These are phyloP conservation scores for Semotilus atromaculatus DNA, from an alignment of 2,797 vertebrate species.

Conservation along the genomic window DNA sequence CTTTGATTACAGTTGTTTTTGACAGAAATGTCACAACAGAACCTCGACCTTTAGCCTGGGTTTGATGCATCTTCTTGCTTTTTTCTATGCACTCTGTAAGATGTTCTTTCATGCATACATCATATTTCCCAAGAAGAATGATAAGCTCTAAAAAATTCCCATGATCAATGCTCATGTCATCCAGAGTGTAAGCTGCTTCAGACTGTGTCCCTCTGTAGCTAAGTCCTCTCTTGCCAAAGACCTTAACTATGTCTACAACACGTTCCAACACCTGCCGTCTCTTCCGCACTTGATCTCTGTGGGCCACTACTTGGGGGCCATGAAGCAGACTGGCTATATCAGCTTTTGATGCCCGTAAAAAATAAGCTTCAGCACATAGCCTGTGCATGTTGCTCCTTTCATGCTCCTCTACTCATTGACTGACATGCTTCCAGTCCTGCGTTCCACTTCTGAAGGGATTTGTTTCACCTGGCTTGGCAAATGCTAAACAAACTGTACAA, in stretches of 20 bases:
- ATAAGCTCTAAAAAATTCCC: no score
- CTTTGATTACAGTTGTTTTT: no score
- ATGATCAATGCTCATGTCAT: no score
- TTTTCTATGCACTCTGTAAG: no score
- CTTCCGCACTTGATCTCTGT: slow-evolving; percentile 38
- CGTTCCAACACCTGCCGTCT: slow-evolving; percentile 40
- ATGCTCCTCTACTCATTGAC: slow-evolving; percentile 20
- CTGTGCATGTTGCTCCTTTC: slow-evolving; percentile 25
- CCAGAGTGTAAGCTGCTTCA: no score
- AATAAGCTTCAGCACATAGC: slow-evolving; percentile 27
- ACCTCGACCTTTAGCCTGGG: no score
- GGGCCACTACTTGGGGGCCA: slow-evolving; percentile 24
- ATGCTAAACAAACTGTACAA: slow-evolving; percentile 22
- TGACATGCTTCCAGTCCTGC: slow-evolving; percentile 14
- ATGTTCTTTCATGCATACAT: no score
- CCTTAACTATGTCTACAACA: slow-evolving; percentile 28
- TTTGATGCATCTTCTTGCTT: no score
- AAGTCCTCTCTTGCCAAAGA: no score
- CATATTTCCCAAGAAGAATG: no score
- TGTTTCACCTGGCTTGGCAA: not conserved
- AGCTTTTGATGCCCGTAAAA: slow-evolving; percentile 27
- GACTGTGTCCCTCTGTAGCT: no score
- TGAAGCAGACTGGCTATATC: slow-evolving; percentile 13
- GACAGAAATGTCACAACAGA: no score
- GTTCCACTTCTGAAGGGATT: slow-evolving; percentile 22